Base-by-base conservation (phyloP, 2,888 invertebrate species). In the Thyatira batis region DNA sequence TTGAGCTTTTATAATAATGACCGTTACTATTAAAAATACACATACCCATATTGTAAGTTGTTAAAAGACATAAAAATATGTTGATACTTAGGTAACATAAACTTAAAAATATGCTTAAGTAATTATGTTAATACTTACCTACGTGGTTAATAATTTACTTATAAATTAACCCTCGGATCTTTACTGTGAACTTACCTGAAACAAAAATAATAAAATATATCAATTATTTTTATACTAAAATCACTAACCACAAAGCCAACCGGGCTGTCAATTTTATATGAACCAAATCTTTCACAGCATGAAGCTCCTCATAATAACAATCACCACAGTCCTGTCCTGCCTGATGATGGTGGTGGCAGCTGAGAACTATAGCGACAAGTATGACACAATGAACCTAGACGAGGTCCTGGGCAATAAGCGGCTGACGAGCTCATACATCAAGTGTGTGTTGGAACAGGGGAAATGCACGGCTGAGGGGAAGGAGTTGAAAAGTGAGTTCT, bases 311-410 rank as follows among this genome's bases (percentile, higher is more conserved):
- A 44, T 80, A 0, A 28, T 76, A 6, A 51, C 69, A 1, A 23
- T 78, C 4, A 52, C 73, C 9, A 54, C 81, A 9, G 53, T 63
- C n/a, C 33, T 78, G 0, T 55, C 65, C 9, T 39, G 39, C 17
- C 39, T 39, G 39, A 17, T 17, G 39, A 68, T 69, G 28, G 58
- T 57, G 4, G 49, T 55, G 10, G 45, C 63, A 2, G 69, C 74
- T 0, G 71, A 74, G 25, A 69, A 57, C 17, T 95, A 96, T 76
- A 94, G 94, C 3, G 93, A 92, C 55, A 94, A 94, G 69, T 96
- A 94, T 67, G 95, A 96, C 74, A 93, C 94, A 60, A 86, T 96
- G 53, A 93, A 96, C 75, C 70, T 96, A 55, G 95, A 96, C 61
- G 93, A 94, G 63, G 94, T 96, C 54, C 79, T 96, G 43, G 76